Base-by-base conservation (phyloP, 2,797 vertebrate genomes). In the Sparus aurata region DNA sequence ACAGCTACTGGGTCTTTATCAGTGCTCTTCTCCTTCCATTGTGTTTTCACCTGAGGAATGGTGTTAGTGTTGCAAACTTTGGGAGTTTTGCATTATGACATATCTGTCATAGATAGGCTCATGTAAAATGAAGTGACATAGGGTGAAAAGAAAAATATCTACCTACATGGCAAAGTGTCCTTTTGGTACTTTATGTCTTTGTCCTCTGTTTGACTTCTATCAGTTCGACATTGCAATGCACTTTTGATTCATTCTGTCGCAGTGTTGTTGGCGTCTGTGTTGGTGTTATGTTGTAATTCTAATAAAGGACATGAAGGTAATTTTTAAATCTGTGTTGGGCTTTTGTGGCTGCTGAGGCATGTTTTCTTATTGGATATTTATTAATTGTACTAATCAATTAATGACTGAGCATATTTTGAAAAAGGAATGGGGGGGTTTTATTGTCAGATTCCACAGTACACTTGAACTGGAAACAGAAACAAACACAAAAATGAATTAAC, bases 221-320 rank as follows among this genome's bases (percentile, higher is more conserved):
- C 15, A 62, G 46, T 78, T 72, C 38, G 49, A 61, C 49, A 53
- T 27, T 61, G 30, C 17, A 63, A 69, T 73, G 79, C 66, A 84
- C 58, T 78, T 87, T 88, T 85, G 66, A 80, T 86, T 86, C 7
- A 86, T 81, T 85, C 59, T 75, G 41, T 61, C 20, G 45, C 71
- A 9, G 23, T 70, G 70, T 46, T 73, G 20, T 65, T 53, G 8
- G 63, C 43, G 75, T 73, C 69, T 76, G 75, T 79, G 22, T 0
- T 65, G 18, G 3, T 85, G 61, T 71, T 52, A 78, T 27, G 30
- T 63, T 68, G 12, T 83, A 23, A 82, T 69, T 85, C 22, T 67
- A 80, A 82, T 82, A 85, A 76, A 90, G 25, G 15, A 62, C 49
- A 65, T 73, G 10, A 74, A 50, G 11, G 62, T 73, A n/a, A 70